These are phyloP conservation scores for Hapalemur alaotrensis DNA, from an alignment of 2,797 vertebrate species.

Conservation along the genomic window DNA sequence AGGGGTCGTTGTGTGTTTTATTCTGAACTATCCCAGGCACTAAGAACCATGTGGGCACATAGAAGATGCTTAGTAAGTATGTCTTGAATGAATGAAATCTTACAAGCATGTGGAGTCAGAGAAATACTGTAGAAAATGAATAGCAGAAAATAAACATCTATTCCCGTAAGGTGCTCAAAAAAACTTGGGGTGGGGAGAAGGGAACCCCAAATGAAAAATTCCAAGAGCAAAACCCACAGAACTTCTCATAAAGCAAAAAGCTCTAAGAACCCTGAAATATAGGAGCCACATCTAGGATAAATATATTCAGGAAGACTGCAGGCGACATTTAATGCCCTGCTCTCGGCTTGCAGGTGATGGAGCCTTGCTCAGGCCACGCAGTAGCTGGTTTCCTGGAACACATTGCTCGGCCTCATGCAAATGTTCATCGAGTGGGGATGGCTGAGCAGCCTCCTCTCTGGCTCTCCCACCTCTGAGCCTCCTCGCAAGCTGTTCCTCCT, in stretches of 20 bases:
- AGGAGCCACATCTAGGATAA: background rate
- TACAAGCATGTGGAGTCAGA: background rate
- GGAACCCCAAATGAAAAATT: background rate
- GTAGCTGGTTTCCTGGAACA: background rate
- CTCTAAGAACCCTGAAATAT: background rate
- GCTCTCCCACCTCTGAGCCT: background rate
- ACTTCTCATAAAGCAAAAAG: background rate
- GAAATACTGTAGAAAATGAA: too few species aligned
- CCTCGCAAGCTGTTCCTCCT: background rate
- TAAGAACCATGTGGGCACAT: background rate
- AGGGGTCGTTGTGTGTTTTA: background rate
- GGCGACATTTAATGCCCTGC: fast-evolving
- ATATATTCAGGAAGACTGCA: background rate
- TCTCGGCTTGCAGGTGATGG: background rate
- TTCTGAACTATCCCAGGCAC: background rate
- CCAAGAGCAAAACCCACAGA: background rate
- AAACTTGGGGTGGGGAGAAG: background rate
- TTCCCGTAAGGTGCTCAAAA: background rate
- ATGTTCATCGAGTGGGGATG: too few species aligned
- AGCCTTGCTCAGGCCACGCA: too few species aligned
- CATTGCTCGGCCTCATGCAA: background rate
- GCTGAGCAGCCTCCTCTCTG: background rate
- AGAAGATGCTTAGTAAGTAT: background rate
- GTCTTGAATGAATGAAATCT: background rate
- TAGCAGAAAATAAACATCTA: background rate